phyloP scores from a whole-genome alignment of 2,113 vertebrate species.

The Cervus canadensis region DNA sequence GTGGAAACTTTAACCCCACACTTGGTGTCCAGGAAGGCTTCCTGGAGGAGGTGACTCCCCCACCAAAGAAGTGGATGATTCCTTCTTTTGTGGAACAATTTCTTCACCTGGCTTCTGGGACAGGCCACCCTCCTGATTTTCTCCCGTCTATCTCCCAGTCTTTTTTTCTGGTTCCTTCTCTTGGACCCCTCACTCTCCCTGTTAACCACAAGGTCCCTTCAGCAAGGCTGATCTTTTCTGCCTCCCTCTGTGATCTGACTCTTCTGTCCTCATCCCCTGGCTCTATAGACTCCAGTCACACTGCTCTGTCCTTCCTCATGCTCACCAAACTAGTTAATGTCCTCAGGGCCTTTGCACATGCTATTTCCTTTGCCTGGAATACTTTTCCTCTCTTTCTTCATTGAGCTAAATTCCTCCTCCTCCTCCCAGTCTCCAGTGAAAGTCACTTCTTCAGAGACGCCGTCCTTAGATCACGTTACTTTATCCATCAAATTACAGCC shows the following conservation, averaged over 20 bases:
- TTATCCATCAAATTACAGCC: not conserved
- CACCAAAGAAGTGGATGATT: not conserved
- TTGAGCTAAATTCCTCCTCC: not conserved
- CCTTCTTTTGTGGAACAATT: not conserved
- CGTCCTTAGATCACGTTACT: not conserved
- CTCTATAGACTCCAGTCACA: too few relatives aligned
- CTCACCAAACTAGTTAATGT: not conserved
- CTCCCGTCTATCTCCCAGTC: not conserved
- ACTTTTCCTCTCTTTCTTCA: not conserved
- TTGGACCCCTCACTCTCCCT: not conserved
- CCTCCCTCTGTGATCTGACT: not conserved
- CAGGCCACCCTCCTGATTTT: not conserved
- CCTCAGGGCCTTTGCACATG: slow-evolving; percentile 23
- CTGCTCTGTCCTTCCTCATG: not conserved
- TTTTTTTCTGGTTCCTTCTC: not conserved
- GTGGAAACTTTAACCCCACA: not conserved
- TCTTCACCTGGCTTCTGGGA: not conserved
- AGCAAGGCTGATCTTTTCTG: not conserved
- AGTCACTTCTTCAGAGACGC: not conserved
- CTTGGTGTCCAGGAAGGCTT: not conserved
- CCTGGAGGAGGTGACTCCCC: not conserved
- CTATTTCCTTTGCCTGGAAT: not conserved
- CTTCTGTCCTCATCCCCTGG: not conserved
- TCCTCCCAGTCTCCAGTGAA: not conserved
- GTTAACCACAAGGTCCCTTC: not conserved